A percentile compares a stretch with the other conserved stretches of the same genome.
Evolutionary conservation across 2,888 invertebrate species (phyloP).

Genomic region (Oconnorella tubifera): DNA sequence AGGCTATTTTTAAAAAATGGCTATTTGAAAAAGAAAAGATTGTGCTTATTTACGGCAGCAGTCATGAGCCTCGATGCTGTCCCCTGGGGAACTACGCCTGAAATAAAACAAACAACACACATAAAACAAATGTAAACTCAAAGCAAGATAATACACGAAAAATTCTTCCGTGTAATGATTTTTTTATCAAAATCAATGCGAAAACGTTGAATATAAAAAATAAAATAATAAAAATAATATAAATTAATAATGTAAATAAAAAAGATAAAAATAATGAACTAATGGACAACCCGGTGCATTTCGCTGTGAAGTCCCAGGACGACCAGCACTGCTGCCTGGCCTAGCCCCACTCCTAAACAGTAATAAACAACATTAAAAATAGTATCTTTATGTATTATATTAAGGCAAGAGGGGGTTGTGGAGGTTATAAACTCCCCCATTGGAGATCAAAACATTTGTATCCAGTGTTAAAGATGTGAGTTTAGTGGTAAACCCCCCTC

Average conservation of each 20-base stretch:
- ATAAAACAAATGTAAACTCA: no score
- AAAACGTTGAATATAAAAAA: background rate
- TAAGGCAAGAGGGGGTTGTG: no score
- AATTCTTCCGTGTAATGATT: no score
- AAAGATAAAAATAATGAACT: background rate
- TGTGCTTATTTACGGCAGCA: background rate
- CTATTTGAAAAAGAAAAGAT: no score
- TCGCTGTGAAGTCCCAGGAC: background rate
- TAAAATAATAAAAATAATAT: background rate
- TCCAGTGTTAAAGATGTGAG: no score
- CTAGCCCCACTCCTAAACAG: background rate
- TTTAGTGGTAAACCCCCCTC: no score
- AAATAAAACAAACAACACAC: background rate
- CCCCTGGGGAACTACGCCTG: constrained; percentile 5
- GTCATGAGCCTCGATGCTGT: constrained; percentile 1
- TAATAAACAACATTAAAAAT: no score
- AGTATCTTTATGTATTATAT: no score
- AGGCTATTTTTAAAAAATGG: no score
- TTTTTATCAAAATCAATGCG: background rate
- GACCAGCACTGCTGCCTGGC: background rate
- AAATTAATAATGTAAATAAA: background rate
- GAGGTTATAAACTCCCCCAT: no score
- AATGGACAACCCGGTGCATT: background rate
- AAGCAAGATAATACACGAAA: background rate
- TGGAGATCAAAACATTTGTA: no score